Percentiles rank a stretch among this genome's conserved stretches.
Conservation (phyloP, 2,113 vertebrate genomes). For the Alligator sinensis region DNA sequence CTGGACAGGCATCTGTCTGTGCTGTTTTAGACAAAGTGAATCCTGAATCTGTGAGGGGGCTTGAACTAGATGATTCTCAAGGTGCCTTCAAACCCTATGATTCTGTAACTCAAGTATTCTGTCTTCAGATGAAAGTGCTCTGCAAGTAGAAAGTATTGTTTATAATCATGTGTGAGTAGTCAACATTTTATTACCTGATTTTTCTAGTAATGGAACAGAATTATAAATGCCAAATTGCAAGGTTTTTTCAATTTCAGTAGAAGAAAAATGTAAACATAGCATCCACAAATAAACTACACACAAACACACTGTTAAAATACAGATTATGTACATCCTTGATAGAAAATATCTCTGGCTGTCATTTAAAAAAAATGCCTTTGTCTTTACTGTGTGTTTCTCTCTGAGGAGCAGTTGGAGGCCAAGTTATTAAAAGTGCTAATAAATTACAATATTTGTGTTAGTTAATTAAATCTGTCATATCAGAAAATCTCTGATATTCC, state of each 20-base stretch:
- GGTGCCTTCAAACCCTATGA: no score
- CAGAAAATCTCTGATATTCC: conserved; percentile 35
- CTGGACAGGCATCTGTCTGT: no score
- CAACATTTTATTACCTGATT: not conserved
- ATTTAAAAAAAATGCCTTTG: conserved; percentile 63
- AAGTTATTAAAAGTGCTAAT: conserved; percentile 64
- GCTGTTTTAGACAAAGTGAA: no score
- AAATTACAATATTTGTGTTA: conserved; percentile 64
- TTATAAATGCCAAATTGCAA: not conserved
- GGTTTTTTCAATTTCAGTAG: conserved; percentile 8
- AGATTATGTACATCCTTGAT: not conserved
- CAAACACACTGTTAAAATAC: not conserved
- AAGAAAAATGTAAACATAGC: conserved; percentile 1
- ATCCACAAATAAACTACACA: not conserved
- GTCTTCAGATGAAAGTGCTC: not conserved
- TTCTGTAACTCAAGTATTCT: no score
- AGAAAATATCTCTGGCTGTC: conserved; percentile 12
- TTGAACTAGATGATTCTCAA: no score
- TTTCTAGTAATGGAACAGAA: not conserved
- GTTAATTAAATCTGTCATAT: conserved; percentile 72
- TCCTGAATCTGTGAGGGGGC: no score
- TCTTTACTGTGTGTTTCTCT: conserved; percentile 38
- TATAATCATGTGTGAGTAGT: not conserved
- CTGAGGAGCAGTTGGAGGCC: conserved; percentile 53
- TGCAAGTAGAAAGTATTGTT: not conserved